phyloP scores from a whole-genome alignment of 2,888 invertebrate genomes.

The Ophion costatus region DNA sequence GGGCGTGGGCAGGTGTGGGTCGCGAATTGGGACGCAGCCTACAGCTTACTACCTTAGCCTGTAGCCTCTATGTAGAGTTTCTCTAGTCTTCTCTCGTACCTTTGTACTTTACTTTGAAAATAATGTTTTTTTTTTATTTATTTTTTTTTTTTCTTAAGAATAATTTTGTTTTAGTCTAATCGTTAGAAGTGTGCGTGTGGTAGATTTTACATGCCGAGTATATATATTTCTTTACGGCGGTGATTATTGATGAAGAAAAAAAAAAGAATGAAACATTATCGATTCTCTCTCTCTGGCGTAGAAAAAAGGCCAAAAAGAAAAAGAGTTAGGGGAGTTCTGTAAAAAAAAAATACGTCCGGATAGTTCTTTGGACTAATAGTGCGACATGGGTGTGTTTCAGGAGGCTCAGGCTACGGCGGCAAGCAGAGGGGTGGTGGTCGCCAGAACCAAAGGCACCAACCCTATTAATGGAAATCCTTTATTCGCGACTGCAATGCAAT shows the following conservation, averaged over 20 bases:
- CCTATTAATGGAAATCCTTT: constrained; percentile 87
- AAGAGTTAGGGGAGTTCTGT: constrained; percentile 57
- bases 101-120: constrained; percentile 64
- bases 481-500: constrained; percentile 81
- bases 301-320: background rate
- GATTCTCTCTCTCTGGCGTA: constrained; percentile 56
- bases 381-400: constrained; percentile 82
- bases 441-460: constrained; percentile 93
- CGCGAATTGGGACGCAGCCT: constrained; percentile 79
- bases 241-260: constrained; percentile 29
- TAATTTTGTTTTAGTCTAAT: constrained; percentile 66
- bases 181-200: constrained; percentile 76
- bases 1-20: constrained; percentile 64
- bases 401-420: constrained; percentile 90
- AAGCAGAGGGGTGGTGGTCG: constrained; percentile 91
- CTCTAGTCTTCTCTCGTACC: constrained; percentile 73
- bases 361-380: constrained; percentile 76
- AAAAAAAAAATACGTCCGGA: constrained; percentile 65
- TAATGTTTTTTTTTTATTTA: constrained; percentile 54
- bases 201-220: constrained; percentile 70
- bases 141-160: constrained; percentile 56
- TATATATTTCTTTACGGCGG: constrained; percentile 35
- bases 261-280: constrained; percentile 41
- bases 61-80: constrained; percentile 83
- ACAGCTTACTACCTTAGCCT: constrained; percentile 83